Conservation (phyloP, 2,888 invertebrate species). For the Athalia rosae region DNA sequence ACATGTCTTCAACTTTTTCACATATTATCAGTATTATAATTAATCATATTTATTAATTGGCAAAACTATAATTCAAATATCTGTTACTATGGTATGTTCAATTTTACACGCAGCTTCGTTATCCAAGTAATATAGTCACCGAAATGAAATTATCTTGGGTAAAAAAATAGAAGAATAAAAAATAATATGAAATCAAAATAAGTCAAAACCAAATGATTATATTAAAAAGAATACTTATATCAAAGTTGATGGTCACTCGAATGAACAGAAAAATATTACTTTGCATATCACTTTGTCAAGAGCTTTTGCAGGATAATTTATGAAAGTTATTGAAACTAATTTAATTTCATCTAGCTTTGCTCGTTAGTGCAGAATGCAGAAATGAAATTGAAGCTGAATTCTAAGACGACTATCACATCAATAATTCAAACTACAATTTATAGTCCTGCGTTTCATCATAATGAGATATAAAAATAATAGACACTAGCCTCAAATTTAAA, state of each 20-base stretch:
- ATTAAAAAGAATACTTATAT: no score
- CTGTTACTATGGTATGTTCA: background rate
- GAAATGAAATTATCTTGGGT: no score
- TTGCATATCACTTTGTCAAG: no score
- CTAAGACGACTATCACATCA: background rate
- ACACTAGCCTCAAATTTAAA: slow-evolving; percentile 15
- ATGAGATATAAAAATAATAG: slow-evolving; percentile 2
- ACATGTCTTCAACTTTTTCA: slow-evolving; percentile 19
- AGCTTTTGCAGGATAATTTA: no score
- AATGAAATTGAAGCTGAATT: slow-evolving; percentile 1
- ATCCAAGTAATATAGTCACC: background rate
- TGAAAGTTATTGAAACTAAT: no score
- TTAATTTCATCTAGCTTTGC: no score
- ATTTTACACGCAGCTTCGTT: background rate
- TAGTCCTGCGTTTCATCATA: background rate
- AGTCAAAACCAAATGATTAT: no score
- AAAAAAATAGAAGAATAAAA: no score
- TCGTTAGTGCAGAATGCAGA: no score
- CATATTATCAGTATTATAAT: background rate
- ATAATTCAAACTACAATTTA: background rate
- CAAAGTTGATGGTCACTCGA: no score
- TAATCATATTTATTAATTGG: slow-evolving; percentile 11
- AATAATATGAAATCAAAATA: no score
- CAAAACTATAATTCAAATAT: slow-evolving; percentile 2
- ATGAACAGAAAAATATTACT: no score